A percentile compares a stretch with the other conserved stretches of the same genome.
Conservation (phyloP, 2,888 invertebrate species). For the Andrena bicolor region DNA sequence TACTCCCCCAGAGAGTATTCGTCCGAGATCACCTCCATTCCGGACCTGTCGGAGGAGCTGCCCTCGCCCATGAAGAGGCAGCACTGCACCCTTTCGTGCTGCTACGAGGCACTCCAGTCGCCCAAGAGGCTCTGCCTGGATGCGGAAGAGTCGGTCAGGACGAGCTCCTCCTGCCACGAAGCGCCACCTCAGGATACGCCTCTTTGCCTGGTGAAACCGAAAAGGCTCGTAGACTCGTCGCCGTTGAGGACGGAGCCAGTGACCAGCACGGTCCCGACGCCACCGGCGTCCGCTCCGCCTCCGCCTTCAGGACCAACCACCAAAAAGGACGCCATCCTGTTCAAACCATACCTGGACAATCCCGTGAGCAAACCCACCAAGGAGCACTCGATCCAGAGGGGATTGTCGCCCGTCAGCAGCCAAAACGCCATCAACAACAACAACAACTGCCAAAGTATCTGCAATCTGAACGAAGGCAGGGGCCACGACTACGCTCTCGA, state of each 20-base stretch:
- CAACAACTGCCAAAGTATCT: constrained; percentile 78
- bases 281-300: constrained; percentile 64
- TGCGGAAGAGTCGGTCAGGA: constrained; percentile 60
- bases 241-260: constrained; percentile 73
- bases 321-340: constrained; percentile 90
- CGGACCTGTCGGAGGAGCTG: constrained; percentile 52
- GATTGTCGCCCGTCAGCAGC: constrained; percentile 57
- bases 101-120: constrained; percentile 70
- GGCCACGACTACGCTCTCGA: constrained; percentile 77
- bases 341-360: constrained; percentile 91
- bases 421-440: constrained; percentile 68
- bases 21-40: constrained; percentile 47
- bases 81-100: constrained; percentile 73
- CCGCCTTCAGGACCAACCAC: constrained; percentile 80
- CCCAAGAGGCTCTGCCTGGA: constrained; percentile 76
- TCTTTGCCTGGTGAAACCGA: constrained; percentile 84
- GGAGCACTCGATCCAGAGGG: constrained; percentile 61
- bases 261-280: constrained; percentile 73
- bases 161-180: constrained; percentile 63
- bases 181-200: constrained; percentile 83
- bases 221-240: constrained; percentile 63
- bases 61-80: constrained; percentile 69
- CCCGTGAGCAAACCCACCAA: constrained; percentile 86
- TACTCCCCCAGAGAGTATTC: constrained; percentile 75
- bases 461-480: constrained; percentile 79